phyloP scores from a whole-genome alignment of 2,888 invertebrate genomes.

The Phortica magna region DNA sequence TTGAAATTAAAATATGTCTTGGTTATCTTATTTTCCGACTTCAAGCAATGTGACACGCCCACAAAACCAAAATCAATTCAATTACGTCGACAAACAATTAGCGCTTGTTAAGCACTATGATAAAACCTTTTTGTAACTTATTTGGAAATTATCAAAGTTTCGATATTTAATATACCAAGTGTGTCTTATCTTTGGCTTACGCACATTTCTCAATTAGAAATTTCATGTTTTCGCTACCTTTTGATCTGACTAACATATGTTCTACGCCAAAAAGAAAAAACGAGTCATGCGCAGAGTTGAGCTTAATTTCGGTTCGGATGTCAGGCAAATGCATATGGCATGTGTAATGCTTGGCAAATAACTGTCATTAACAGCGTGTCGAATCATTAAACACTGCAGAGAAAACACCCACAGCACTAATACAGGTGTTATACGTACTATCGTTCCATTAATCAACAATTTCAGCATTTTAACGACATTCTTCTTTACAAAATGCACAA shows the following conservation, averaged over 20 bases:
- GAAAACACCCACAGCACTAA: slow-evolving; percentile 19
- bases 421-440: slow-evolving; percentile 18
- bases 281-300: not conserved
- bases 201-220: slow-evolving; percentile 66
- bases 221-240: slow-evolving; percentile 61
- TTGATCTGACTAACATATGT: slow-evolving; percentile 52
- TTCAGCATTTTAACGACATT: slow-evolving; percentile 24
- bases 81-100: slow-evolving; percentile 72
- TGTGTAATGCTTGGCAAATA: slow-evolving; percentile 1
- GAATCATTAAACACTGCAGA: slow-evolving; percentile 15
- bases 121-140: slow-evolving; percentile 48
- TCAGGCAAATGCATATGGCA: no score
- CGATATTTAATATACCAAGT: not conserved
- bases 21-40: not conserved
- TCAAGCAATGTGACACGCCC: not conserved
- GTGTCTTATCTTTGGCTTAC: not conserved
- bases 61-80: slow-evolving; percentile 60
- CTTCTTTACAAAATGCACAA: slow-evolving; percentile 23
- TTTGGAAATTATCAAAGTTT: slow-evolving; percentile 20
- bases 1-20: slow-evolving; percentile 67
- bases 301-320: no score
- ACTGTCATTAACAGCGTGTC: slow-evolving; percentile 14
- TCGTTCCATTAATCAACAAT: slow-evolving; percentile 29
- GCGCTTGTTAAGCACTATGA: slow-evolving; percentile 60
- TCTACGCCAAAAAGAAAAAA: not conserved